A percentile compares a stretch with the other conserved stretches of the same genome.
Conservation (phyloP, 2,888 invertebrate genomes). For the Keiferia lycopersicella region DNA sequence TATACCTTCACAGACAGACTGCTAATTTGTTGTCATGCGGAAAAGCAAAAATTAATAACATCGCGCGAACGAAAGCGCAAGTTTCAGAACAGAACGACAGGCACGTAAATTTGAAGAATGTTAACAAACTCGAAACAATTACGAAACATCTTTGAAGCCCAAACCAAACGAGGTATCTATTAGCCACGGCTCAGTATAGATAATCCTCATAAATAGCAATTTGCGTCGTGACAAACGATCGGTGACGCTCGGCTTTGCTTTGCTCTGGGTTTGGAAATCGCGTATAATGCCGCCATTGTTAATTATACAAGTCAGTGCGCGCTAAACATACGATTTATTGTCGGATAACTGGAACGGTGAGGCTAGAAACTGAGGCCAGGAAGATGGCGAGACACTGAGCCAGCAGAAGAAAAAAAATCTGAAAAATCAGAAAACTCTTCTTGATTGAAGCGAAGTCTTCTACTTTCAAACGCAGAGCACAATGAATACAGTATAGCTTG, state of each 20-base stretch:
- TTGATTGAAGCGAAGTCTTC: not conserved
- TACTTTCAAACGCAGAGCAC: too few species aligned
- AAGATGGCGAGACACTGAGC: constrained; percentile 23
- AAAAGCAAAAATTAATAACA: not conserved
- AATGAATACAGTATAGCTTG: too few species aligned
- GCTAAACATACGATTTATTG: constrained; percentile 79
- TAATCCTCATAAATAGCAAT: constrained; percentile 79
- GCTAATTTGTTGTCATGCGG: constrained; percentile 2
- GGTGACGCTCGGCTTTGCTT: constrained; percentile 44
- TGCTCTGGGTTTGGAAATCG: constrained; percentile 75
- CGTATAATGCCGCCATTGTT: constrained; percentile 77
- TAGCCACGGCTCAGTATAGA: constrained; percentile 44
- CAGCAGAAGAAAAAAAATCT: not conserved
- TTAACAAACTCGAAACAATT: constrained; percentile 35
- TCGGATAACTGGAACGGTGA: constrained; percentile 69
- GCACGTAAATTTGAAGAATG: constrained; percentile 15
- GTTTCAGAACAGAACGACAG: constrained; percentile 10
- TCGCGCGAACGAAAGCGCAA: constrained; percentile 10
- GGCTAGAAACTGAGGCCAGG: constrained; percentile 22
- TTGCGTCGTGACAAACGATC: constrained; percentile 76
- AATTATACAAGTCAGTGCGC: constrained; percentile 77
- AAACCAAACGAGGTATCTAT: constrained; percentile 11
- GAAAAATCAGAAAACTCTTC: not conserved
- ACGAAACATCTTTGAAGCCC: constrained; percentile 34
- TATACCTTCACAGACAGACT: too few species aligned